Percentiles rank a stretch among this genome's conserved stretches.
phyloP scores from a whole-genome alignment of 2,888 invertebrate species.

The Melipona beecheii region DNA sequence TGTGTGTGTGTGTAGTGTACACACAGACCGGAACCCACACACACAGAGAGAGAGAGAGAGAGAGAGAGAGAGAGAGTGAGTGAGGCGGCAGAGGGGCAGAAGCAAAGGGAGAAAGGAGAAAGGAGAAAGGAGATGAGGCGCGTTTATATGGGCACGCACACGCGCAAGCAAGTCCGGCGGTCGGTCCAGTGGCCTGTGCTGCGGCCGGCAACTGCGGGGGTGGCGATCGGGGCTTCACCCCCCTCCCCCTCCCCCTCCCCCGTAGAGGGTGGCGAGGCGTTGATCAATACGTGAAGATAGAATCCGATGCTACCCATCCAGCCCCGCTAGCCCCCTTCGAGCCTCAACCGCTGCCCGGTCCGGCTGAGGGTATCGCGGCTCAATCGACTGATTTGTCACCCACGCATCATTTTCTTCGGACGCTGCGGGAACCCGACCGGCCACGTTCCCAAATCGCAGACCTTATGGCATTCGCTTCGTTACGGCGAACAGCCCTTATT shows the following conservation, averaged over 20 bases:
- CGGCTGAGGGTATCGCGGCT: constrained; percentile 78
- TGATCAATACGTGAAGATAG: constrained; percentile 85
- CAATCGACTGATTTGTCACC: constrained; percentile 82
- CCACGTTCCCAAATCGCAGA: constrained; percentile 34
- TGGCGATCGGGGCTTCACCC: constrained; percentile 78
- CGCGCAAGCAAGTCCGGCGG: constrained; percentile 79
- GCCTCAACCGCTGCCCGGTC: constrained; percentile 74
- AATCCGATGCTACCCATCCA: constrained; percentile 83
- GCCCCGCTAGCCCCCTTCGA: constrained; percentile 65
- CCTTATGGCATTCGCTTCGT: constrained; percentile 59
- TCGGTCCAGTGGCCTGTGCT: constrained; percentile 83
- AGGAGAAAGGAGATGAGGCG: constrained; percentile 68
- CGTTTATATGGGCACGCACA: constrained; percentile 78
- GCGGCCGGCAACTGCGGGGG: constrained; percentile 82
- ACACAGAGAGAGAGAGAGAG: too few relatives aligned
- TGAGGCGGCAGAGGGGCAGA: constrained; percentile 27
- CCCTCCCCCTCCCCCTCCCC: background rate
- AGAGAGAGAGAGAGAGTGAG: too few relatives aligned
- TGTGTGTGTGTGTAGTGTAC: background rate
- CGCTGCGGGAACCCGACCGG: constrained; percentile 41
- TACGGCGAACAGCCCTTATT: constrained; percentile 51
- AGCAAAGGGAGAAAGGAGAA: constrained; percentile 51
- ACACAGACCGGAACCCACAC: background rate
- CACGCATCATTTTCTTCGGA: constrained; percentile 80
- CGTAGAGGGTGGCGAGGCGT: constrained; percentile 82